These are phyloP conservation scores for Drosophila monieri DNA, from an alignment of 2,888 invertebrate genomes.

Conservation along the genomic window DNA sequence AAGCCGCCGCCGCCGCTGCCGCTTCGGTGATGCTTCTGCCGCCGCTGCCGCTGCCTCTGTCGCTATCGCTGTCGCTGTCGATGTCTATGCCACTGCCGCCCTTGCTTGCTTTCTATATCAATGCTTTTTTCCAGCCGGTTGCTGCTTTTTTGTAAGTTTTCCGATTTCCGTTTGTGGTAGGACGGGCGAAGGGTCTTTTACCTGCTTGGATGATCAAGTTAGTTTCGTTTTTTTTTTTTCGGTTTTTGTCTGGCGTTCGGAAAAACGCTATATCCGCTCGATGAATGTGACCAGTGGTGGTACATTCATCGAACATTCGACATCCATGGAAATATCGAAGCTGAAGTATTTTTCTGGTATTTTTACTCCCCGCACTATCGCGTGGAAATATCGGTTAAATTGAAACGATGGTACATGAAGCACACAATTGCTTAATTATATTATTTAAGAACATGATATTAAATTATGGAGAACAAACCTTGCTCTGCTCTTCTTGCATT, in stretches of 20 bases:
- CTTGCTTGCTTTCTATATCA: neutral
- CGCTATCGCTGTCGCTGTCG: neutral
- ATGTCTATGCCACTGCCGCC: too few relatives aligned
- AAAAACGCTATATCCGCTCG: slow-evolving; percentile 2
- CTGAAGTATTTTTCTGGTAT: too few relatives aligned
- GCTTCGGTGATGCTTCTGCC: slow-evolving; percentile 1
- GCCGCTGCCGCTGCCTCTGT: neutral
- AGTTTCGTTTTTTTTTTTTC: neutral
- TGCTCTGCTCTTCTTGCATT: too few relatives aligned
- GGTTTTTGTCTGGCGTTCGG: neutral
- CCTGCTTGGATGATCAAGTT: slow-evolving; percentile 2
- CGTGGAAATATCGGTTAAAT: too few relatives aligned
- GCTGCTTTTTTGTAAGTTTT: neutral
- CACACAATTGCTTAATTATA: too few relatives aligned
- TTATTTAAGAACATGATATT: too few relatives aligned
- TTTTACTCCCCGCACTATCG: too few relatives aligned
- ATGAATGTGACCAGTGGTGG: neutral
- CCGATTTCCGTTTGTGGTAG: neutral
- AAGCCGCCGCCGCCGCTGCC: neutral
- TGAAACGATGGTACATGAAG: too few relatives aligned
- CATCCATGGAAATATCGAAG: neutral
- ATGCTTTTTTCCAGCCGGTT: neutral
- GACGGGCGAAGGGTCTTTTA: neutral
- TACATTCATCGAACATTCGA: neutral
- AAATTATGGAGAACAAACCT: too few relatives aligned